phyloP scores from a whole-genome alignment of 2,113 vertebrate species.

The Gorsachius goisagi region DNA sequence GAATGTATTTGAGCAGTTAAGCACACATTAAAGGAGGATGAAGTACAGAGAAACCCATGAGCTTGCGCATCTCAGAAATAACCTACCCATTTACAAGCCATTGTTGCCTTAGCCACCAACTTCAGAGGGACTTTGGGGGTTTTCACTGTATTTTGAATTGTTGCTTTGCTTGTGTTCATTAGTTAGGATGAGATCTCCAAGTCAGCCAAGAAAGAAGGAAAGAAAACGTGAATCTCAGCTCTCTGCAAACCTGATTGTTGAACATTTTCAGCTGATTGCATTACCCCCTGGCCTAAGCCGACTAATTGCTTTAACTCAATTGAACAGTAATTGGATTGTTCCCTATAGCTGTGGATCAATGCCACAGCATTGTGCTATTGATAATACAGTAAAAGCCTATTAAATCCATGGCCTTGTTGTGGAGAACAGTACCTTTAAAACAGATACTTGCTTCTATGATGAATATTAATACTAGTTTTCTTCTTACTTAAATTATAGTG shows the following conservation, averaged over 20 bases:
- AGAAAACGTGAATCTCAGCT: background rate
- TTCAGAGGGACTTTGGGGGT: background rate
- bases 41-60: background rate
- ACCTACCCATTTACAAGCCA: background rate
- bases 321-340: slow-evolving; percentile 44
- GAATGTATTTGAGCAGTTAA: background rate
- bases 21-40: background rate
- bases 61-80: background rate
- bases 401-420: slow-evolving; percentile 22
- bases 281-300: slow-evolving; percentile 8
- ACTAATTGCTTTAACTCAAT: slow-evolving; percentile 31
- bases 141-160: background rate
- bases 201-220: background rate
- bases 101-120: background rate
- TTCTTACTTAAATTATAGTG: background rate
- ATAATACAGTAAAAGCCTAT: slow-evolving; percentile 29
- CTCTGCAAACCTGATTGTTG: slow-evolving; percentile 2
- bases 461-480: background rate
- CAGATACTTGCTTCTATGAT: background rate
- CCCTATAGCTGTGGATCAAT: slow-evolving; percentile 31
- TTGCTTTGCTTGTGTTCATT: background rate
- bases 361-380: background rate
- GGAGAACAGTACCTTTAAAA: background rate
- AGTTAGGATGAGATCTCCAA: background rate
- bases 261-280: slow-evolving; percentile 12